Conservation (phyloP, 2,888 invertebrate species). For the Lasioglossum marginatum region DNA sequence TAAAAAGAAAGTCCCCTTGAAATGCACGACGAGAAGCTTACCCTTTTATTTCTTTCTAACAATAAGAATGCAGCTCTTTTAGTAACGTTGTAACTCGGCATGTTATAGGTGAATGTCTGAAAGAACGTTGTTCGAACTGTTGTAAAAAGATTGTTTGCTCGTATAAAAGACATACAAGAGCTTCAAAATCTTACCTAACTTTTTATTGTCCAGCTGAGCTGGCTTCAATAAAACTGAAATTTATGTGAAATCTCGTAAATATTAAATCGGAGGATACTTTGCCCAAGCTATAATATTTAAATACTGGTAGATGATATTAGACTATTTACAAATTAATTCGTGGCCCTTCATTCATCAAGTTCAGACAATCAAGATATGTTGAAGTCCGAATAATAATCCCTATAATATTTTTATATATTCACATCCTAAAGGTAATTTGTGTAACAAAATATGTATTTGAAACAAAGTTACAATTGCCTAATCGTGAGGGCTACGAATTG, state of each 20-base stretch:
- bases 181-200: neutral
- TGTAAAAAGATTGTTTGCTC: slow-evolving; percentile 1
- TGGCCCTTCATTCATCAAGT: too few species aligned
- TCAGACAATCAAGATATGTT: too few species aligned
- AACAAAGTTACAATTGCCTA: too few species aligned
- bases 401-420: too few species aligned
- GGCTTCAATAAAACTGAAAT: neutral
- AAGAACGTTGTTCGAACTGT: neutral
- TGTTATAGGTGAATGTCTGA: neutral
- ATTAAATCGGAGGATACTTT: neutral
- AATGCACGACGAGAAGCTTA: neutral
- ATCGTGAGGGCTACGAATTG: too few species aligned
- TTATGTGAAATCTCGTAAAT: neutral
- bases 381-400: too few species aligned
- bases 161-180: neutral
- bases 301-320: neutral
- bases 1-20: neutral
- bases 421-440: too few species aligned
- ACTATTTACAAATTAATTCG: too few species aligned
- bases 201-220: neutral
- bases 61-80: neutral
- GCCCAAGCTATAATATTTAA: neutral
- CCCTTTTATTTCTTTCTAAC: neutral
- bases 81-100: neutral
- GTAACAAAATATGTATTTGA: too few species aligned